These are phyloP conservation scores for Xanthorhoe designata DNA, from an alignment of 2,888 invertebrate species.

Conservation along the genomic window DNA sequence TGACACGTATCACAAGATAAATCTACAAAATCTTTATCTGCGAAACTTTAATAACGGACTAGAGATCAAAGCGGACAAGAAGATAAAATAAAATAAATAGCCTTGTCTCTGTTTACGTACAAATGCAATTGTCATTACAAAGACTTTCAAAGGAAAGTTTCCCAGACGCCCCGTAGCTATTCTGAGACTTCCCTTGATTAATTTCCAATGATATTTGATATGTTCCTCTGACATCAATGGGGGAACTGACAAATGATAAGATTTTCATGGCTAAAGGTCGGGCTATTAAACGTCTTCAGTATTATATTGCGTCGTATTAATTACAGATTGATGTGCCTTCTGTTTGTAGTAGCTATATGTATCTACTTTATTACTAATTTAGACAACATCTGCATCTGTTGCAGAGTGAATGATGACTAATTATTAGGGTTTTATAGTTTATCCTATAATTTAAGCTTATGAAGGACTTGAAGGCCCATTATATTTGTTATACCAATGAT, in stretches of 20 bases:
- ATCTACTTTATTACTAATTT: background rate
- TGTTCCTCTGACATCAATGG: constrained; percentile 69
- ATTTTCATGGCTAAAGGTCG: constrained; percentile 69
- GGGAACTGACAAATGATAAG: constrained; percentile 79
- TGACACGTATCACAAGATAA: too few species aligned
- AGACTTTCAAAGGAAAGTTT: constrained; percentile 48
- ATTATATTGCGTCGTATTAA: constrained; percentile 64
- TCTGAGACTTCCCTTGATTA: constrained; percentile 67
- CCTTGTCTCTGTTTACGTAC: constrained; percentile 39
- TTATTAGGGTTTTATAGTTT: too few species aligned
- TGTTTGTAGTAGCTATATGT: constrained; percentile 6
- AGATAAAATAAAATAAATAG: constrained; percentile 43
- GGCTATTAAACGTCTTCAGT: constrained; percentile 67
- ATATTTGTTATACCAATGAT: too few species aligned
- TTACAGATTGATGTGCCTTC: constrained; percentile 47
- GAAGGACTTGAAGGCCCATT: too few species aligned
- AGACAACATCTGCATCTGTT: background rate
- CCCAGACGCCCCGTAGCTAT: constrained; percentile 51
- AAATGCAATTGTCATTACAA: constrained; percentile 43
- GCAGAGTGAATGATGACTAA: too few species aligned
- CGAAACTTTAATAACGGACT: constrained; percentile 27
- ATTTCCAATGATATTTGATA: constrained; percentile 82
- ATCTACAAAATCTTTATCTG: background rate
- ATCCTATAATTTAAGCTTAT: too few species aligned
- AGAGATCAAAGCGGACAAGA: constrained; percentile 40